Evolutionary conservation across 2,797 vertebrate species (phyloP).

Genomic region (Sus cebifrons): DNA sequence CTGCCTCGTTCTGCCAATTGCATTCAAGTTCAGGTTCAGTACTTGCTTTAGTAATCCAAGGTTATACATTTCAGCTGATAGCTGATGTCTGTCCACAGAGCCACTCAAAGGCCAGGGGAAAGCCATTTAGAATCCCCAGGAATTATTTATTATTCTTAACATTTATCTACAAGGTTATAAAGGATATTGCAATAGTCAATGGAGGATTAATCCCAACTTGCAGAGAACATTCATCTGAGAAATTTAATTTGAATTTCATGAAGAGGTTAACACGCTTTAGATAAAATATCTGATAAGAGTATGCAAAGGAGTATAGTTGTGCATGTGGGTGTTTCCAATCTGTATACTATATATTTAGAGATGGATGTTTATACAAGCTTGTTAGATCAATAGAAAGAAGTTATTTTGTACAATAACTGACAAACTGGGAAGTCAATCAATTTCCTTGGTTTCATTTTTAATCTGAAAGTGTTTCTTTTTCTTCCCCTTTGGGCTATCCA

Average conservation of each 20-base stretch:
- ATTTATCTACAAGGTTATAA: neutral
- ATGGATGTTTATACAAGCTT: neutral
- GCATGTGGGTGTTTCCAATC: neutral
- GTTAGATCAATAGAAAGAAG: neutral
- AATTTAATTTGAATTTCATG: neutral
- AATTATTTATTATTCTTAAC: slow-evolving; percentile 16
- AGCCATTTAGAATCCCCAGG: neutral
- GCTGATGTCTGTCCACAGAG: neutral
- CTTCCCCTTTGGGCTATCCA: neutral
- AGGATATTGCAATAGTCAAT: neutral
- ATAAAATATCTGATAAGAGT: neutral
- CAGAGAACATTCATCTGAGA: neutral
- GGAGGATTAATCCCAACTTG: neutral
- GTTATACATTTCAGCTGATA: neutral
- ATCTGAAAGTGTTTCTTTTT: neutral
- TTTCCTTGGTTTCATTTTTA: slow-evolving; percentile 16
- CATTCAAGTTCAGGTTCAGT: neutral
- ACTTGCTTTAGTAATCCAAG: neutral
- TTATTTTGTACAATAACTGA: neutral
- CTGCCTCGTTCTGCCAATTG: neutral
- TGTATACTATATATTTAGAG: neutral
- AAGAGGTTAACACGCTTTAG: neutral
- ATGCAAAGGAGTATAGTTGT: neutral
- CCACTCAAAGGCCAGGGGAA: neutral
- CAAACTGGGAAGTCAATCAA: neutral